These are phyloP conservation scores for Syngnathus rostellatus DNA, from an alignment of 2,797 vertebrate genomes.

Conservation along the genomic window DNA sequence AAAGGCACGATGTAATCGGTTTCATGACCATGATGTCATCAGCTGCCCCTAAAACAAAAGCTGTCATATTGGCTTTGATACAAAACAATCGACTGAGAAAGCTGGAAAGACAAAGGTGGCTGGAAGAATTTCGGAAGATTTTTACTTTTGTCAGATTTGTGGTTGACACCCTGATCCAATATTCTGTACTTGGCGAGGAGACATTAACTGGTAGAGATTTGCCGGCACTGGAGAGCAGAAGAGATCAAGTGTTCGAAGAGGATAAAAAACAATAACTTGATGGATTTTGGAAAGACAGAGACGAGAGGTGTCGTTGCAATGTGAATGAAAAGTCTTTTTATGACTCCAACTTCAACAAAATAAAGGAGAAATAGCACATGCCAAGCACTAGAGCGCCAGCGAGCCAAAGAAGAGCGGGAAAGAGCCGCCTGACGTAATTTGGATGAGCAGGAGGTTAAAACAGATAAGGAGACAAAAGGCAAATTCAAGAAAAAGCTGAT, in stretches of 20 bases:
- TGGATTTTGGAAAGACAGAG: neutral
- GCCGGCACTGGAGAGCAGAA: neutral
- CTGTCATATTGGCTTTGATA: neutral
- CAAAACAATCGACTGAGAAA: neutral
- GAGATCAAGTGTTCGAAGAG: neutral
- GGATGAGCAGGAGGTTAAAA: neutral
- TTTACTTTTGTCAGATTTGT: conserved; percentile 1
- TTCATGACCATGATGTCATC: neutral
- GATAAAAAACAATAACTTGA: conserved; percentile 1
- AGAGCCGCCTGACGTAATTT: no score
- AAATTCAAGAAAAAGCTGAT: neutral
- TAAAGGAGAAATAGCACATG: neutral
- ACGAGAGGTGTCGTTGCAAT: neutral
- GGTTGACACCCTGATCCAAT: neutral
- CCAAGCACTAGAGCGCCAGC: neutral
- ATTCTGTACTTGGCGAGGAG: neutral
- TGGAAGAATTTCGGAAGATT: neutral
- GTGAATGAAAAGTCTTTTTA: neutral
- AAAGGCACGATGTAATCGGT: conserved; percentile 1
- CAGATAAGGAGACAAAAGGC: neutral
- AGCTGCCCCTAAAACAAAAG: neutral
- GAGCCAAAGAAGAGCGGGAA: neutral
- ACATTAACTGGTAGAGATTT: neutral
- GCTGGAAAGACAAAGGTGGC: neutral
- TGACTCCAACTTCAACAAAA: neutral